Evolutionary conservation across 2,797 vertebrate genomes (phyloP), one percentile per base, ranked within the genome.

Genomic region (Tauraco hartlaubi): DNA sequence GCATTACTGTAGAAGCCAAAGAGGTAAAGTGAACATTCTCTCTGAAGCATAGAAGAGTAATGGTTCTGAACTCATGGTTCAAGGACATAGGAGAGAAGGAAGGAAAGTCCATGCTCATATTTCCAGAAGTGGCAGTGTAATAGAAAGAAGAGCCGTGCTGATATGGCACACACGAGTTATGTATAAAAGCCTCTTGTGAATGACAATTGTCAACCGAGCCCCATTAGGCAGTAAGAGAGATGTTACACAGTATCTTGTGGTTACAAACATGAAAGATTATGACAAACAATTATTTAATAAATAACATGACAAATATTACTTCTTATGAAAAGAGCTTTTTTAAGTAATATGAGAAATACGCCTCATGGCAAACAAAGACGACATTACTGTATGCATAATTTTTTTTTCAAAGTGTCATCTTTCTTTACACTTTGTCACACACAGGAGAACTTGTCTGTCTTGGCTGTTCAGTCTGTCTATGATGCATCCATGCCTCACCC

Each of bases 381-480:
- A 37, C 7, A 43, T 35, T 31, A 20, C 22, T 61, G 9, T 54
- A 19, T 6, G 21, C 16, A 22, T 19, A 11, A 18, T 39, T 18
- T 2, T 21, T 16, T 49, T 56, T 77, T 56, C 51, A 46, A 19
- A 17, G 33, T 58, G 68, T 66, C 18, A 3, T 76, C 37, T 79
- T 75, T 76, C 37, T 79, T 75, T 41, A 23, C 18, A 5, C n/a
- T 43, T 77, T 87, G 46, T 88, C 28, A 14, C 31, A 9, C 33
- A 64, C 97, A 99, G 99, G 98, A 98, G 16, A 98, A 98, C 41
- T 95, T 98, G 88, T 98, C 96, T 62, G 96, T 99, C 69, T 93
- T 99, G 97, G 99, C 99, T 63, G 97, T 99, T 97, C 99, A 99
- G 97, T 99, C 99, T 23, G 98, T 99, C 52, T 99, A 99, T 11